Percentiles rank a stretch among this genome's conserved stretches.
Conservation (phyloP, 2,113 vertebrate species). For the Alethe diademata region DNA sequence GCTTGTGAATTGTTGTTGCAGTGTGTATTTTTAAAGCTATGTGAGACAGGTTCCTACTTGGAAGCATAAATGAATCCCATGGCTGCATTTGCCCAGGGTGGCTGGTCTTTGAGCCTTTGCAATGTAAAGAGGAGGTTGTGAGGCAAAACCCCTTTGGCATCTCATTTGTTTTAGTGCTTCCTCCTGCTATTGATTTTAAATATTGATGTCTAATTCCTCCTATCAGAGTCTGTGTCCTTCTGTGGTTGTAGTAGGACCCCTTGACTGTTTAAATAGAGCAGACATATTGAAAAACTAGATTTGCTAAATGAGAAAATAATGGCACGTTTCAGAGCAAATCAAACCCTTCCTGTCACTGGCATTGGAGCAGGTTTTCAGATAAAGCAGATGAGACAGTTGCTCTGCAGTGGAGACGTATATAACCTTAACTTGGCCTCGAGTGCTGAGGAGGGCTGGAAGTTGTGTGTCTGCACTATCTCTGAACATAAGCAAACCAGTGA, state of each 20-base stretch:
- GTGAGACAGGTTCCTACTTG: background rate
- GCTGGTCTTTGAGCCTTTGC: background rate
- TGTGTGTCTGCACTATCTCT: background rate
- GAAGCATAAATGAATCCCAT: background rate
- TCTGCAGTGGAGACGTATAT: background rate
- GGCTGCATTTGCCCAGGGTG: background rate
- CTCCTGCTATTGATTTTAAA: background rate
- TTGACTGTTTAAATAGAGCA: background rate
- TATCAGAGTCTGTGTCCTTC: background rate
- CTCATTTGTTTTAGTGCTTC: background rate
- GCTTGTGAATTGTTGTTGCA: background rate
- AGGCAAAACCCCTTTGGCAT: background rate
- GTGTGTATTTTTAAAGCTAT: background rate
- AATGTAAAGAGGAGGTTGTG: background rate
- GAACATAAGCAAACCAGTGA: background rate
- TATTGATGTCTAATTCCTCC: background rate
- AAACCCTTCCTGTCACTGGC: background rate
- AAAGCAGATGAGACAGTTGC: background rate
- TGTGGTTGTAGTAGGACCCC: background rate
- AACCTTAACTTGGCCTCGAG: background rate
- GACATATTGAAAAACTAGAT: background rate
- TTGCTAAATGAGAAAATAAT: background rate
- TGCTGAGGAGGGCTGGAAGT: background rate
- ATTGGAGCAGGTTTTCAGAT: background rate
- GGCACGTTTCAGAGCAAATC: background rate